phyloP scores from a whole-genome alignment of 2,888 invertebrate genomes.

The Trissolcus brochymenae region DNA sequence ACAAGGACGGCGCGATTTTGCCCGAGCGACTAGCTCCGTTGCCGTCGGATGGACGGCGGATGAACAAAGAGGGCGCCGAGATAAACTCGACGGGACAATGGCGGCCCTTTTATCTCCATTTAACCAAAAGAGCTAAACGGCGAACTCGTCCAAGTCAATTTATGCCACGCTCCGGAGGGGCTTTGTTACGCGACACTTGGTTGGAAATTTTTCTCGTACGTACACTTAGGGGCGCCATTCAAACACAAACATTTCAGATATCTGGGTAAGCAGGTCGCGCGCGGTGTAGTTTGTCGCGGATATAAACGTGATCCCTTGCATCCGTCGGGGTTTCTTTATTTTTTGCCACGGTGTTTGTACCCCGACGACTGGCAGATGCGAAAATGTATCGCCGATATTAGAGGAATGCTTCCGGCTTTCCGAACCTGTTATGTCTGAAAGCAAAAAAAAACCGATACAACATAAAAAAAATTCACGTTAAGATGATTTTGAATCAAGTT shows the following conservation, averaged over 20 bases:
- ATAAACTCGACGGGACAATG: conserved; percentile 35
- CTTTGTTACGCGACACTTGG: conserved; percentile 44
- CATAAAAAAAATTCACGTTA: too few species aligned
- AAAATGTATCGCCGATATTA: conserved; percentile 19
- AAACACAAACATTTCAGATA: conserved; percentile 51
- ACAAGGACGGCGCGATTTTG: conserved; percentile 9
- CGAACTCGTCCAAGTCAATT: conserved; percentile 51
- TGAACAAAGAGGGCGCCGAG: not conserved
- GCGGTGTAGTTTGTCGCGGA: conserved; percentile 34
- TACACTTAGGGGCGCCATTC: conserved; percentile 41
- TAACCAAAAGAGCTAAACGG: conserved; percentile 32
- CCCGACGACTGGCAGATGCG: not conserved
- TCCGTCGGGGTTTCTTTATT: not conserved
- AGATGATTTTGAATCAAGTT: too few species aligned
- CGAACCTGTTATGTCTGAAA: not conserved
- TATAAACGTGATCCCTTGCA: conserved; percentile 12
- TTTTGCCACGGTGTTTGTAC: not conserved
- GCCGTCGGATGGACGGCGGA: not conserved
- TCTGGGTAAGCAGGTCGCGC: conserved; percentile 51
- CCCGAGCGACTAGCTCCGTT: not conserved
- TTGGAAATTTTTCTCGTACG: conserved; percentile 48
- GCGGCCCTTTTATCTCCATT: conserved; percentile 47
- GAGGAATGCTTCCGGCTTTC: conserved; percentile 16
- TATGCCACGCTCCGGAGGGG: conserved; percentile 40
- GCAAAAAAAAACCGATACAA: not conserved